A percentile compares a stretch with the other conserved stretches of the same genome.
Conservation (phyloP, 2,888 invertebrate species). For the Acanthosepion pharaonis region DNA sequence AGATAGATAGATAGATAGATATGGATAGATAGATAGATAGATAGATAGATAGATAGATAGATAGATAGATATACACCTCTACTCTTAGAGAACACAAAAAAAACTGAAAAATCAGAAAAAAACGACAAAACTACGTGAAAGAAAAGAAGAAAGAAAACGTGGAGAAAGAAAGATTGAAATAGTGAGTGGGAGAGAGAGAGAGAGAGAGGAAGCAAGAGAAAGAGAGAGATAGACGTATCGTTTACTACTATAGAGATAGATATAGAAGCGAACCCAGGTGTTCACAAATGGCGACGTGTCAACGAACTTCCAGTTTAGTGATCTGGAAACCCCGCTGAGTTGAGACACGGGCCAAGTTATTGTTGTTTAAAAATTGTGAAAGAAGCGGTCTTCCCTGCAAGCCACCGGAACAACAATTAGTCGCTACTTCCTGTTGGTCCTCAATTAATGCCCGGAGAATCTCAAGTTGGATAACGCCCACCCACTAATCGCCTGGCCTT, state of each 20-base stretch:
- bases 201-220: neutral
- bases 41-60: neutral
- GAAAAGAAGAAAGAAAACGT: neutral
- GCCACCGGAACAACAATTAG: slow-evolving; percentile 5
- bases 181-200: neutral
- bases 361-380: neutral
- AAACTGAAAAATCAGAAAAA: neutral
- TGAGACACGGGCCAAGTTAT: neutral
- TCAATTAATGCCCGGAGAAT: neutral
- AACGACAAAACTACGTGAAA: neutral
- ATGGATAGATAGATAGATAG: neutral
- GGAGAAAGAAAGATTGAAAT: neutral
- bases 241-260: neutral
- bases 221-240: neutral
- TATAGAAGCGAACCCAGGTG: neutral
- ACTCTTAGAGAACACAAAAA: neutral
- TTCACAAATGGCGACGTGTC: neutral
- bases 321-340: neutral
- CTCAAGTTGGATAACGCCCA: neutral
- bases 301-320: neutral
- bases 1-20: neutral
- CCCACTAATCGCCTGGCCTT: neutral
- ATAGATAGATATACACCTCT: neutral
- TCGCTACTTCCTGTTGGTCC: neutral
- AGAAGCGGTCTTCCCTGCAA: neutral